These are phyloP conservation scores for Nomada hirtipes DNA, from an alignment of 2,888 invertebrate species.

Conservation along the genomic window DNA sequence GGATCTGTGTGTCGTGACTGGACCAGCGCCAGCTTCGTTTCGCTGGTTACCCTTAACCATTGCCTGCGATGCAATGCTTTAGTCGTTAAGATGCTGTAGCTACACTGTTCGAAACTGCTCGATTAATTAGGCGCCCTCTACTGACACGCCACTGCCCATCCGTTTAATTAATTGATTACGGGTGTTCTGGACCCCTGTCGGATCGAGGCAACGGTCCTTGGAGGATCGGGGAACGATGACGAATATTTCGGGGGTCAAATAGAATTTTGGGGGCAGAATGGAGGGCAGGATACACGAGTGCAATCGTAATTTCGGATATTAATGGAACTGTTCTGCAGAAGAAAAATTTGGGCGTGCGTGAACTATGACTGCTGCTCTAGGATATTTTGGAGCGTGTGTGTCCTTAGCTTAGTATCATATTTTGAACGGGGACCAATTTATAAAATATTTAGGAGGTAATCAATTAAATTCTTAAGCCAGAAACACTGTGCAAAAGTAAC, in stretches of 20 bases:
- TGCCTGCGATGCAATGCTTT: conserved; percentile 62
- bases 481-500: too few species aligned
- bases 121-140: conserved; percentile 67
- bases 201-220: conserved; percentile 15
- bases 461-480: too few species aligned
- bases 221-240: conserved; percentile 2
- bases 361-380: too few species aligned
- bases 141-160: conserved; percentile 53
- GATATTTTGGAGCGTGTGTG: too few species aligned
- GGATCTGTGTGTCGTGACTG: not conserved
- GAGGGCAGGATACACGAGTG: too few species aligned
- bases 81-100: conserved; percentile 78
- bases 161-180: conserved; percentile 66
- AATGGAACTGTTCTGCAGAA: not conserved
- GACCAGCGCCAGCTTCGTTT: conserved; percentile 16
- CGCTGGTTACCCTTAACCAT: conserved; percentile 59
- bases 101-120: conserved; percentile 76
- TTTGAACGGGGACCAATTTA: too few species aligned
- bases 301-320: too few species aligned
- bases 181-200: conserved; percentile 21
- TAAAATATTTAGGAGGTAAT: too few species aligned
- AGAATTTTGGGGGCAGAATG: not conserved
- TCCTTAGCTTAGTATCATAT: too few species aligned
- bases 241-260: conserved; percentile 19
- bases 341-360: not conserved